Evolutionary conservation across 2,888 invertebrate species (phyloP), one percentile per base, ranked within the genome.

Genomic region (Microctonus aethiopoides): DNA sequence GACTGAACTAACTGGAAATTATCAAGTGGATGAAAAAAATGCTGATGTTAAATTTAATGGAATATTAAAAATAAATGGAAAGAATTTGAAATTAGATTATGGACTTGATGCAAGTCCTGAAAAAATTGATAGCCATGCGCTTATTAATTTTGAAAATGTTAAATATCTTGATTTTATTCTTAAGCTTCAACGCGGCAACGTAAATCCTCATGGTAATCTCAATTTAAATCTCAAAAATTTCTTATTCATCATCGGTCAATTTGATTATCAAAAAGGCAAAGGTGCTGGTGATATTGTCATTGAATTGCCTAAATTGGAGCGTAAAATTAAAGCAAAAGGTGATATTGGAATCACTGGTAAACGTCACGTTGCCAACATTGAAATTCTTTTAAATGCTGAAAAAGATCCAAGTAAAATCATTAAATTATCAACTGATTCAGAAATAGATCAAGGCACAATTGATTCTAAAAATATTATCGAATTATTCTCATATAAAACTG

Each of bases 391-490:
- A 34, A 91, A 94, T 82, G 92, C 89, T 72, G 91, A 91, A 62
- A 92, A 92, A 80, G 91, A 93, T 80, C 91, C 91, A 54, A 90
- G 87, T 54, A 92, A 93, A 78, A 92, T 92, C 77, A 77, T 95
- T 3, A 89, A 90, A 70, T 77, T 94, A 46, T 89, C 90, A 36
- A 93, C 94, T 0, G 89, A 90, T 73, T 91, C 90, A 67, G 90
- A 89, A 73, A 75, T 89, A 0, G 89, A 87, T 36, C 87, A 87
- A 5, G 87, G 87, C 7, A 86, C 88, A 1, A 52, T 93, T 0
- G 90, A 91, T 26, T 90, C 93, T 0, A 93, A 92, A 79, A 92
- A 90, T 76, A 78, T 86, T 1, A 72, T 91, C 0, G 89, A 90
- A 52, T 71, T 89, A 3, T 81, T 88, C 1, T 87, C 87, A 0